Evolutionary conservation across 1,140 invertebrate genomes (phyloP), one percentile per base, ranked within the genome.

Genomic region (Daktulosphaira vitifoliae): DNA sequence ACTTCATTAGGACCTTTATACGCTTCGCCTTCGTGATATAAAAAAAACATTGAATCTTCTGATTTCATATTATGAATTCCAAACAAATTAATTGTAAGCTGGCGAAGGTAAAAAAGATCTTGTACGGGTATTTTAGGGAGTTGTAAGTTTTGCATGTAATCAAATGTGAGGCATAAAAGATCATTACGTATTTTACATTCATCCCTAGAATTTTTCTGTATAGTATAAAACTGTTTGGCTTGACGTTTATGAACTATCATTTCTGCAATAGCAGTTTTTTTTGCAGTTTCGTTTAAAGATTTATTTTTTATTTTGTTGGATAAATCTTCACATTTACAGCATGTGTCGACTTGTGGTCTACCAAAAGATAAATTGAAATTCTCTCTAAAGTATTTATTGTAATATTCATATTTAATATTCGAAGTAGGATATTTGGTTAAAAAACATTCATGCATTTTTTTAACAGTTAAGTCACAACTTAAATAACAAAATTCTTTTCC

Each of bases 201-300:
- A n/a, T n/a, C n/a, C n/a, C n/a, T n/a, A n/a, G n/a, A n/a, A n/a
- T n/a, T n/a, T n/a, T n/a, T n/a, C n/a, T n/a, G n/a, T n/a, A n/a
- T n/a, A n/a, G n/a, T n/a, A n/a, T n/a, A n/a, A n/a, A 71, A 72
- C 65, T 71, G 72, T 50, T 68, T 66, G 23, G 68, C 67, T 48
- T 59, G 44, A 44, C 66, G 64, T 33, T 70, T 70, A 69, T 65
- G 70, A 67, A 68, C 68, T 62, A 65, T 44, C 56, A 68, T 70
- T 71, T 73, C 69, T 66, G 71, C 70, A 67, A 59, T 50, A 38
- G 71, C 69, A 65, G 68, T 68, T 67, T 69, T 68, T 65, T 73
- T 73, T 37, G 68, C 69, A 65, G 67, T 67, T 29, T 71, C 67
- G 65, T 62, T 67, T 2, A 69, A 44, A 68, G 53, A 56, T 25